Conservation (phyloP, 1,140 invertebrate genomes). For the Muscidifurax raptorellus region DNA sequence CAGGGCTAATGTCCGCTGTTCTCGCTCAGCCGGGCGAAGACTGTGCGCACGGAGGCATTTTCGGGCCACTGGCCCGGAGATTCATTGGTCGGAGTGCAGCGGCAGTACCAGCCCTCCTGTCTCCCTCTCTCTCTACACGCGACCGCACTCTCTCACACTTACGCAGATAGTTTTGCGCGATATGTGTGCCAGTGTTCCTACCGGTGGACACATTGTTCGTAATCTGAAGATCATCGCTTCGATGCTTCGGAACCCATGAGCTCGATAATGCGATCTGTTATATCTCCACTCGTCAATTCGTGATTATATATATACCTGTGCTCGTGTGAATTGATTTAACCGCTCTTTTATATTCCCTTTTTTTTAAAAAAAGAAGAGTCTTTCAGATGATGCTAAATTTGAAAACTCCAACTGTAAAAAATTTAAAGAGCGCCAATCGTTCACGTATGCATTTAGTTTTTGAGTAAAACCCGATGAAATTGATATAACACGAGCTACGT, state of each 20-base stretch:
- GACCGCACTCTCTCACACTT: background rate
- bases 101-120: background rate
- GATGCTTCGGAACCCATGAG: background rate
- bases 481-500: too few species aligned
- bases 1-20: conserved; percentile 61
- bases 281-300: background rate
- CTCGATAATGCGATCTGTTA: background rate
- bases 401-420: too few species aligned
- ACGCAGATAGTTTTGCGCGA: background rate
- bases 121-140: background rate
- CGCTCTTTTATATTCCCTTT: too few species aligned
- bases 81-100: conserved; percentile 23
- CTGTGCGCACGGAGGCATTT: conserved; percentile 30
- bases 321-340: too few species aligned
- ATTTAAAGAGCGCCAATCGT: too few species aligned
- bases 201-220: background rate
- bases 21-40: conserved; percentile 55
- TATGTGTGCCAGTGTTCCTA: background rate
- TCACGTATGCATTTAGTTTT: too few species aligned
- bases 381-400: too few species aligned
- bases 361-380: too few species aligned
- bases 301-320: background rate
- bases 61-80: conserved; percentile 41
- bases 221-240: background rate
- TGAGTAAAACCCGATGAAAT: too few species aligned